A percentile compares a stretch with the other conserved stretches of the same genome.
Evolutionary conservation across 2,113 vertebrate species (phyloP).

Genomic region (Porphyrio hochstetteri): DNA sequence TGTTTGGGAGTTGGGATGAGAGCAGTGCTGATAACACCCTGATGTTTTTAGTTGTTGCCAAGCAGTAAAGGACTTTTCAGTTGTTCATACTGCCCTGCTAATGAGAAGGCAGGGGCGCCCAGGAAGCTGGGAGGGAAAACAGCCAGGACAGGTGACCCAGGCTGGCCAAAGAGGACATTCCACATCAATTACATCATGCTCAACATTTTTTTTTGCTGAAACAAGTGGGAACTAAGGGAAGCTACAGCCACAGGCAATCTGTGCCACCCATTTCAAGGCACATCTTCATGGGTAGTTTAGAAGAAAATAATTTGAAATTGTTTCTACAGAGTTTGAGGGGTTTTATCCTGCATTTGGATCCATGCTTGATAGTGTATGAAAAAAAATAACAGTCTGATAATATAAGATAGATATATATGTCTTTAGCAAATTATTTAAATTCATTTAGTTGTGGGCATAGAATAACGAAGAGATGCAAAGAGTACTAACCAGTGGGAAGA

Average conservation of each 20-base stretch:
- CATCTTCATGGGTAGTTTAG: not conserved
- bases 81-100: no score
- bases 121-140: no score
- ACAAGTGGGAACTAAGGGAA: slow-evolving; percentile 45
- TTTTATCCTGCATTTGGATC: not conserved
- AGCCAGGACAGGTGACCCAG: no score
- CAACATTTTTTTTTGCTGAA: slow-evolving; percentile 57
- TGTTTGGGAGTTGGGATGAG: no score
- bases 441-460: not conserved
- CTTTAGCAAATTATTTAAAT: not conserved
- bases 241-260: not conserved
- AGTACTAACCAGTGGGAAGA: not conserved
- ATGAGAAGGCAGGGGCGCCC: no score
- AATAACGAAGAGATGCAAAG: not conserved
- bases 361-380: not conserved
- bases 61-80: no score
- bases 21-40: no score
- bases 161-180: no score
- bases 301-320: not conserved
- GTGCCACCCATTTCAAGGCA: not conserved
- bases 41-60: no score
- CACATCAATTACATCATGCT: no score
- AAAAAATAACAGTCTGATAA: not conserved
- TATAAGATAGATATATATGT: not conserved
- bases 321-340: not conserved